These are phyloP conservation scores for Ageneiosus marmoratus DNA, from an alignment of 2,113 vertebrate species.

Conservation along the genomic window DNA sequence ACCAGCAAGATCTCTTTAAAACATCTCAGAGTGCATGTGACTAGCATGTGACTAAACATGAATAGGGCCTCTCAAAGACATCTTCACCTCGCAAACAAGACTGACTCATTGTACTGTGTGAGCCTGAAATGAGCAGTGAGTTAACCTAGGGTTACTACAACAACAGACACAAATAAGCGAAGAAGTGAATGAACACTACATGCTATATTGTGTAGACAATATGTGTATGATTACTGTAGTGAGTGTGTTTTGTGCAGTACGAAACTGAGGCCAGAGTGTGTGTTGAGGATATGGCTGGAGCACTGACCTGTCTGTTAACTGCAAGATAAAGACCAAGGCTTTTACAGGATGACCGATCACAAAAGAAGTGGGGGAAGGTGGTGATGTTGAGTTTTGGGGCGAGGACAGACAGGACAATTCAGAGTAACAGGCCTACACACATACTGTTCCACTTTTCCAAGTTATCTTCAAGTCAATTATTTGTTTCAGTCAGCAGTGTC, in stretches of 20 bases:
- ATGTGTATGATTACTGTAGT: not conserved
- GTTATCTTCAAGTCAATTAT: slow-evolving; percentile 21
- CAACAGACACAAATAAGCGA: not conserved
- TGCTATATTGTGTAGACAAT: not conserved
- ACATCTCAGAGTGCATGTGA: not conserved
- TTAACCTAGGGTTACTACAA: slow-evolving; percentile 5
- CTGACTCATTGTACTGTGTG: not conserved
- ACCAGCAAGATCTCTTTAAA: slow-evolving; percentile 14
- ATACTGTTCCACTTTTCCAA: slow-evolving; percentile 33
- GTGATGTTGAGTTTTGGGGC: not conserved
- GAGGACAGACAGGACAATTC: not conserved
- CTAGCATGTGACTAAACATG: slow-evolving; percentile 17
- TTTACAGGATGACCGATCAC: slow-evolving; percentile 37
- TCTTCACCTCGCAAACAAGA: not conserved
- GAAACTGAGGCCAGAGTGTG: slow-evolving; percentile 6
- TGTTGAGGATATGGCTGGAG: slow-evolving; percentile 34
- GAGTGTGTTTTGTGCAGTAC: too few relatives aligned
- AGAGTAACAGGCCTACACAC: slow-evolving; percentile 1
- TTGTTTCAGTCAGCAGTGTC: not conserved
- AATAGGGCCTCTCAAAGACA: not conserved
- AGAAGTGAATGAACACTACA: not conserved
- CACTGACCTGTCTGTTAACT: slow-evolving; percentile 36
- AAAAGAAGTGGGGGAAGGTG: not conserved
- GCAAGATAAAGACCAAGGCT: slow-evolving; percentile 25
- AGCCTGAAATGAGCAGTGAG: not conserved